These are phyloP conservation scores for Bufotes viridis DNA, from an alignment of 2,797 vertebrate species.

Conservation along the genomic window DNA sequence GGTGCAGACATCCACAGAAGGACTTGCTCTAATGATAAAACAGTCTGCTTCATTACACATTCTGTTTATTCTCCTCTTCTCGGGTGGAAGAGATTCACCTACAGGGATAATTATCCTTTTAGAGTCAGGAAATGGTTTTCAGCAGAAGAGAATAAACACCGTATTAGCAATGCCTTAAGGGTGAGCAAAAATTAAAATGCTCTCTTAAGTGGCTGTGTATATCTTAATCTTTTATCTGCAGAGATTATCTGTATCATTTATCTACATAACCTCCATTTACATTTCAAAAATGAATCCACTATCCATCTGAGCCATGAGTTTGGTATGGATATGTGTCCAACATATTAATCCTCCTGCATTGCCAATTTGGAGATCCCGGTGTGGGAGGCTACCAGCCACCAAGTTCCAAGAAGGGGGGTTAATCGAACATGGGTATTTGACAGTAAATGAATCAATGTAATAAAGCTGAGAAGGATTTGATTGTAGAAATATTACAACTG, in stretches of 20 bases:
- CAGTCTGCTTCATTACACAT: slow-evolving; percentile 62
- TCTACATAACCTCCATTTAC: slow-evolving; percentile 55
- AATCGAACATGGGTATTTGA: neutral
- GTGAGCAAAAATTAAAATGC: slow-evolving; percentile 57
- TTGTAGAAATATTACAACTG: neutral
- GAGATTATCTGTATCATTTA: slow-evolving; percentile 62
- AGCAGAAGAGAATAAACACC: slow-evolving; percentile 64
- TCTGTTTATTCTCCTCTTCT: slow-evolving; percentile 57
- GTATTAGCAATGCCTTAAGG: slow-evolving; percentile 61
- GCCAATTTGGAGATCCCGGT: neutral
- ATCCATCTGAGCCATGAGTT: slow-evolving; percentile 36
- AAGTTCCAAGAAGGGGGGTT: neutral
- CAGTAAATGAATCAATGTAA: neutral
- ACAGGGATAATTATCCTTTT: slow-evolving; percentile 66
- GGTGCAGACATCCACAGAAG: slow-evolving; percentile 55
- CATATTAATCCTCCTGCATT: slow-evolving; percentile 28
- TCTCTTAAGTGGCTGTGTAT: slow-evolving; percentile 57
- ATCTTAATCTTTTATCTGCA: slow-evolving; percentile 60
- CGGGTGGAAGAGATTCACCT: slow-evolving; percentile 64
- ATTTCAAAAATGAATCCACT: slow-evolving; percentile 40
- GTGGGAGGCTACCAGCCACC: slow-evolving; percentile 6
- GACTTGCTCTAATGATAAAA: slow-evolving; percentile 62
- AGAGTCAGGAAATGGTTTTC: slow-evolving; percentile 61
- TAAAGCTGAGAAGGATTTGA: neutral
- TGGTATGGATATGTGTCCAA: slow-evolving; percentile 16